A percentile compares a stretch with the other conserved stretches of the same genome.
Conservation (phyloP, 2,797 vertebrate genomes). For the Intellagama lesueurii region DNA sequence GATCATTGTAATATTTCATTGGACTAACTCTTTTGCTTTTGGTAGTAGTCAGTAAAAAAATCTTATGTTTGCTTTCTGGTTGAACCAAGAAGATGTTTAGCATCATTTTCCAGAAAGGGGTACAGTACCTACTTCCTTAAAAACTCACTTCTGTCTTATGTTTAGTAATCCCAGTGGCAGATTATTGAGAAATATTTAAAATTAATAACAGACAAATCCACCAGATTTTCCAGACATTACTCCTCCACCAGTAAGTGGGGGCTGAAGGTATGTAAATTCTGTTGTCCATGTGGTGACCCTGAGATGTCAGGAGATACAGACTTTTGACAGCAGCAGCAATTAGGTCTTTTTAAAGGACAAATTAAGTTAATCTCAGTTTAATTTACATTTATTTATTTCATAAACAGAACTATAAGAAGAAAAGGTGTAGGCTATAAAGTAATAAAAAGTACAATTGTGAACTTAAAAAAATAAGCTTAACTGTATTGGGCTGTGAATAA, state of each 20-base stretch:
- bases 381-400: too few relatives aligned
- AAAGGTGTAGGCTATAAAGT: neutral
- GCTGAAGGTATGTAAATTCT: neutral
- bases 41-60: too few relatives aligned
- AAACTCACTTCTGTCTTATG: neutral
- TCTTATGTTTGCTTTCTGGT: neutral
- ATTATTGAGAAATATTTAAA: neutral
- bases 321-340: too few relatives aligned
- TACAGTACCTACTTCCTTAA: neutral
- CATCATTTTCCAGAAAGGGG: neutral
- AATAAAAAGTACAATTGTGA: neutral
- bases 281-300: neutral
- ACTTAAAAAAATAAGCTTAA: neutral
- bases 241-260: neutral
- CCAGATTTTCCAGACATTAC: neutral
- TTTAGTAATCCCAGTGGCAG: neutral
- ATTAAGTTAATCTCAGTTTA: too few relatives aligned
- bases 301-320: too few relatives aligned
- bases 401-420: neutral
- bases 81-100: neutral
- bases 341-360: too few relatives aligned
- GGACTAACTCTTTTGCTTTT: too few relatives aligned
- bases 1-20: too few relatives aligned
- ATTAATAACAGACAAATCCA: neutral
- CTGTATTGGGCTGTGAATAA: neutral